These are phyloP conservation scores for Nomada goodeniana DNA, from an alignment of 2,888 invertebrate genomes.

Conservation along the genomic window DNA sequence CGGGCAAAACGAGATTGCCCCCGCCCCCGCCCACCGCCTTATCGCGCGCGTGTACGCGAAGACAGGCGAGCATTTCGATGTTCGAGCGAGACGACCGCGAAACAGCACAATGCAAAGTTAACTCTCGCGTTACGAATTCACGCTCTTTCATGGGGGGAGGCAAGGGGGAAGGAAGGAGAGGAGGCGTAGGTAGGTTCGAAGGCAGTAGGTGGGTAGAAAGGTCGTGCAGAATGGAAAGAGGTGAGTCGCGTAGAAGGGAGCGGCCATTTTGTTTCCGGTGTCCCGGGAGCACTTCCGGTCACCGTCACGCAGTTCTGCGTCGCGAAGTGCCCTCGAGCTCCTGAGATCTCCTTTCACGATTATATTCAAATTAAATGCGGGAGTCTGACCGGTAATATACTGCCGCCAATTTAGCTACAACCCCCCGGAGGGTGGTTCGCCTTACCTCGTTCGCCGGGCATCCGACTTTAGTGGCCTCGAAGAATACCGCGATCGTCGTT, in stretches of 20 bases:
- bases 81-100: constrained; percentile 36
- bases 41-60: neutral
- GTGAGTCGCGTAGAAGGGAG: constrained; percentile 61
- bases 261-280: constrained; percentile 84
- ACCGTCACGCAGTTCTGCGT: constrained; percentile 83
- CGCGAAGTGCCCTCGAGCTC: constrained; percentile 78
- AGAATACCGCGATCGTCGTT: constrained; percentile 49
- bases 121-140: constrained; percentile 74
- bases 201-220: constrained; percentile 48
- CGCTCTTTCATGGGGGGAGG: constrained; percentile 54
- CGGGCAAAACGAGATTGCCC: neutral
- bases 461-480: constrained; percentile 49
- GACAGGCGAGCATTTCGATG: constrained; percentile 35
- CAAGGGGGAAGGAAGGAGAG: constrained; percentile 39
- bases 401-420: constrained; percentile 84
- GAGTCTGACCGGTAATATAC: constrained; percentile 83
- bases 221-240: constrained; percentile 61
- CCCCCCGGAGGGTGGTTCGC: constrained; percentile 80
- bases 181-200: constrained; percentile 25
- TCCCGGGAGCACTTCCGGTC: constrained; percentile 83
- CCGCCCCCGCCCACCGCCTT: neutral
- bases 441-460: constrained; percentile 68
- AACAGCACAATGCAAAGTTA: constrained; percentile 78
- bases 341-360: constrained; percentile 83
- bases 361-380: constrained; percentile 84